Conservation (phyloP, 2,888 invertebrate genomes). For the Leucophora obtusa region DNA sequence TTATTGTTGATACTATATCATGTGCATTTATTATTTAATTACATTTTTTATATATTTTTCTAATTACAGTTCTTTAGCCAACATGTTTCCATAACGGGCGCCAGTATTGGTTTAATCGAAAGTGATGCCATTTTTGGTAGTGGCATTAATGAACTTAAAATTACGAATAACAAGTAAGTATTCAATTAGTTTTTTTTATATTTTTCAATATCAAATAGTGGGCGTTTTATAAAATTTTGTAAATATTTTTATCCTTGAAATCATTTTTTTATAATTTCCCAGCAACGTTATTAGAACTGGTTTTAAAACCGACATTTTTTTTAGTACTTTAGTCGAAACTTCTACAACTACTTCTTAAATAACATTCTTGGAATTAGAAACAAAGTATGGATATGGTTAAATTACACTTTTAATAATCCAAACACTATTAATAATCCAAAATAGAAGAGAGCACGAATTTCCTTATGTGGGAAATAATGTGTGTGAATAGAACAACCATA, state of each 20-base stretch:
- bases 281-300: neutral
- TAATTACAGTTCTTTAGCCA: slow-evolving; percentile 70
- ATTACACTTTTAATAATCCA: too few relatives aligned
- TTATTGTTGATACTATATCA: neutral
- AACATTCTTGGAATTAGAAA: too few relatives aligned
- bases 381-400: too few relatives aligned
- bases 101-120: slow-evolving; percentile 75
- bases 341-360: too few relatives aligned
- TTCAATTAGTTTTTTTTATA: neutral
- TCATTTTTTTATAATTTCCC: neutral
- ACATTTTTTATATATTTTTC: slow-evolving; percentile 6
- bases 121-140: slow-evolving; percentile 76
- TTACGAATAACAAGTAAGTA: slow-evolving; percentile 75
- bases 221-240: neutral
- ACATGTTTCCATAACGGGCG: slow-evolving; percentile 74
- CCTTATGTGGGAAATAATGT: too few relatives aligned
- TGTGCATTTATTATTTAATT: neutral
- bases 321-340: too few relatives aligned
- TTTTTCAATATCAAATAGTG: neutral
- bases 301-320: too few relatives aligned
- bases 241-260: too few relatives aligned
- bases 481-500: too few relatives aligned
- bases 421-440: too few relatives aligned
- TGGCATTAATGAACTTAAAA: slow-evolving; percentile 74
- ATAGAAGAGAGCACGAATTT: too few relatives aligned